A percentile compares a stretch with the other conserved stretches of the same genome.
Evolutionary conservation across 2,797 vertebrate genomes (phyloP).

Genomic region (Vespertilio murinus): DNA sequence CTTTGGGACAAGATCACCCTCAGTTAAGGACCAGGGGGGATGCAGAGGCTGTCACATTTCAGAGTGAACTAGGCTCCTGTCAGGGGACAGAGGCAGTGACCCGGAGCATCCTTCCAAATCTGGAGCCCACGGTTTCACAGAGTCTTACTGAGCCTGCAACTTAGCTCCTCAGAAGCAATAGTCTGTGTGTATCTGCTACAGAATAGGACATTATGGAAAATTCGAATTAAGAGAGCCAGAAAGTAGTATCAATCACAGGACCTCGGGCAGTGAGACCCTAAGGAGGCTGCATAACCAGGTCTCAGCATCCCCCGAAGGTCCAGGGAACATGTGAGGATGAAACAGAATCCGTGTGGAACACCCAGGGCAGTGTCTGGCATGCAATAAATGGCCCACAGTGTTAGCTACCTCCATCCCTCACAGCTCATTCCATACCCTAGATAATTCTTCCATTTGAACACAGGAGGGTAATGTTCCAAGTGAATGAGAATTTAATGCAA

Average conservation of each 20-base stretch:
- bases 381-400: not conserved
- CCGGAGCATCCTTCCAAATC: not conserved
- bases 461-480: slow-evolving; percentile 57
- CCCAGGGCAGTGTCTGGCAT: not conserved
- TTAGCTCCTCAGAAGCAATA: not conserved
- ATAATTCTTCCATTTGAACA: slow-evolving; percentile 54
- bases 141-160: not conserved
- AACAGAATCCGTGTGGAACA: not conserved
- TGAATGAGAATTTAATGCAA: slow-evolving; percentile 63
- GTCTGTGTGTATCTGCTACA: not conserved
- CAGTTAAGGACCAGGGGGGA: not conserved
- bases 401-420: not conserved
- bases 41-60: not conserved
- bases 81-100: not conserved
- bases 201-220: not conserved
- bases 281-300: not conserved
- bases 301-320: not conserved
- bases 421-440: not conserved
- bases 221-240: not conserved
- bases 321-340: not conserved
- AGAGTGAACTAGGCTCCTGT: not conserved
- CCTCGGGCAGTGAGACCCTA: not conserved
- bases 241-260: not conserved
- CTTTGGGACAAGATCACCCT: not conserved
- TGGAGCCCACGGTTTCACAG: not conserved